Conservation (phyloP, 1,140 invertebrate genomes). For the Triops cancriformis region DNA sequence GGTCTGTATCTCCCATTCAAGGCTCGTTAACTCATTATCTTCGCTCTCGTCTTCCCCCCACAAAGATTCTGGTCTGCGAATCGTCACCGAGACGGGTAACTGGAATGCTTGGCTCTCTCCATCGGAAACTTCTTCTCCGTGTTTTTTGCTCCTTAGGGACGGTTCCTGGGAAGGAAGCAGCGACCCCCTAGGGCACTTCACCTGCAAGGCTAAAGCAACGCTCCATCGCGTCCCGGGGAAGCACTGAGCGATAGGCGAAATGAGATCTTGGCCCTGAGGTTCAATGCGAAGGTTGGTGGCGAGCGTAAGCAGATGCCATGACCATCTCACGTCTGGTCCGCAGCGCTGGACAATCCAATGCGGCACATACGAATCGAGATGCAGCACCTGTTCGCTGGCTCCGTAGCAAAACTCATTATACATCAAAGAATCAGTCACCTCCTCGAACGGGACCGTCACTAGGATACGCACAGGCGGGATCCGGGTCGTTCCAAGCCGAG, state of each 20-base stretch:
- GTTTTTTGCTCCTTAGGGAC: not conserved
- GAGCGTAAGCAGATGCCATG: slow-evolving; percentile 2
- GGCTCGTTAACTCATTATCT: slow-evolving; percentile 31
- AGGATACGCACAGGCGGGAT: not conserved
- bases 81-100: not conserved
- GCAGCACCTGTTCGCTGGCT: slow-evolving; percentile 22
- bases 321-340: slow-evolving; percentile 10
- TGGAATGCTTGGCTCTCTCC: not conserved
- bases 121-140: not conserved
- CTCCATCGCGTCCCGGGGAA: slow-evolving; percentile 4
- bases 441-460: not conserved
- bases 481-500: not conserved
- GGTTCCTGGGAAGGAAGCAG: not conserved
- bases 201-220: not conserved
- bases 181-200: slow-evolving; percentile 18
- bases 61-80: slow-evolving; percentile 29
- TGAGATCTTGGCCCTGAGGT: slow-evolving; percentile 17
- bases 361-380: slow-evolving; percentile 19
- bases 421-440: not conserved
- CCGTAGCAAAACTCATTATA: slow-evolving; percentile 24
- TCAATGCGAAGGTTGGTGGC: slow-evolving; percentile 14
- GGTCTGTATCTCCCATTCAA: slow-evolving; percentile 27
- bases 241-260: slow-evolving; percentile 19
- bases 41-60: slow-evolving; percentile 32
- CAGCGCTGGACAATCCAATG: slow-evolving; percentile 15